Evolutionary conservation across 53 echinoderm and acorn worm genomes (phyloP), one percentile per base, ranked within the genome.

Genomic region (Hippasteria phrygiana): DNA sequence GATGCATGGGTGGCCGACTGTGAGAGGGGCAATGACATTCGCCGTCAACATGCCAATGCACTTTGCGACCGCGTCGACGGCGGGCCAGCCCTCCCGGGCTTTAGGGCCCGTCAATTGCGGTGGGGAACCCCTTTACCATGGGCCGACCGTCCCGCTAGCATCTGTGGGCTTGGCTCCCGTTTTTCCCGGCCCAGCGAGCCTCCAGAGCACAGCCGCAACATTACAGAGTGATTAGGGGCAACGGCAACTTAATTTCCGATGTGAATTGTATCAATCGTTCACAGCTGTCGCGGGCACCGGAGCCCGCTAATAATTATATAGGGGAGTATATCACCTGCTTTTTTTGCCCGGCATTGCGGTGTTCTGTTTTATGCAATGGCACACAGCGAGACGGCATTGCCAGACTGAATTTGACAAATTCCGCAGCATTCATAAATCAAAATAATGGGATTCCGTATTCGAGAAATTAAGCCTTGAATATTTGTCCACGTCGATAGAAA

Each of bases 11-110:
- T 33, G 17, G 22, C 63, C 27, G 43, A 38, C 5, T 76, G 2
- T 13, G 3, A 32, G 33, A 72, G 65, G 81, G 81, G 81, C 81
- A 81, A 63, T 81, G 81, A 81, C 81, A 63, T 41, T 65, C 64
- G 3, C 5, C 16, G 29, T 64, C 43, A 81, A 65, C 45, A 81
- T 81, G 81, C 34, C 81, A 81, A 40, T 81, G 81, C 47, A 81
- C 81, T 81, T 81, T 81, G 75, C 63, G 32, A 64, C 43, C 32
- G 64, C 81, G 22, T 17, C 81, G 65, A 65, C 36, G 29, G 33
- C 36, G 81, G 81, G 56, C 64, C 43, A 28, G 65, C 64, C 46
- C 10, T 41, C 81, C 81, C 72, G 72, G 14, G 43, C 16, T 62
- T 32, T 1, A 3, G 64, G 16, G 43, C 65, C 64, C 43, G 81